A percentile compares a stretch with the other conserved stretches of the same genome.
Conservation (phyloP, 64 coral and sea anemone species). For the Montipora foliosa region DNA sequence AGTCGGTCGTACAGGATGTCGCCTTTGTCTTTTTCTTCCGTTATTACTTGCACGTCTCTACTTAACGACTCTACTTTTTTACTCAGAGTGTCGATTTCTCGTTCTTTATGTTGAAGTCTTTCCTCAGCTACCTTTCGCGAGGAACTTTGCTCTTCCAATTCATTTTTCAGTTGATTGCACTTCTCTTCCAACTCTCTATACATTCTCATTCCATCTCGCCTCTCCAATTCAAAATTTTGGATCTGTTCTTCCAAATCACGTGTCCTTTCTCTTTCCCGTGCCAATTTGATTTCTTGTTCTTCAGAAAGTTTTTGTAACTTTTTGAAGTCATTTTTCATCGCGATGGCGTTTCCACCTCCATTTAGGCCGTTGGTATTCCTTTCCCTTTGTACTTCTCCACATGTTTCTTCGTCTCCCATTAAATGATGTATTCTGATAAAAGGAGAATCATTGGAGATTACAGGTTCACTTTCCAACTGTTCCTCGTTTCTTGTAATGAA, state of each 20-base stretch:
- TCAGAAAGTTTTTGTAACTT: background rate
- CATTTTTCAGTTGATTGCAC: constrained; percentile 1
- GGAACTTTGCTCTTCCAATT: background rate
- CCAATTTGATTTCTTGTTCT: background rate
- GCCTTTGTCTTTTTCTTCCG: constrained; percentile 29
- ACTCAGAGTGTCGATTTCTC: background rate
- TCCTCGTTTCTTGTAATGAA: background rate
- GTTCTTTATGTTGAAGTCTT: background rate
- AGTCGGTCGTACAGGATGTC: constrained; percentile 14
- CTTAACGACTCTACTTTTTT: constrained; percentile 4
- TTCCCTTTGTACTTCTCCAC: background rate
- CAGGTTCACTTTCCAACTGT: background rate
- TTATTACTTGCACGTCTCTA: background rate
- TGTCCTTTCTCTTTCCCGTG: constrained; percentile 12
- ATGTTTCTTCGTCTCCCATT: background rate
- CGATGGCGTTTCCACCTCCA: background rate
- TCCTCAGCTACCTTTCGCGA: background rate
- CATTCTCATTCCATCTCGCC: constrained; percentile 14
- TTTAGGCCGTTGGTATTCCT: background rate
- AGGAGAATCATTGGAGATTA: background rate
- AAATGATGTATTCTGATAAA: background rate
- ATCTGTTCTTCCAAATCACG: constrained; percentile 5
- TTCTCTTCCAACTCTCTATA: constrained; percentile 14
- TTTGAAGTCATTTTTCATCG: constrained; percentile 12
- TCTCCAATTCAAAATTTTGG: constrained; percentile 24